Evolutionary conservation across 1,140 invertebrate genomes (phyloP).

Genomic region (Pogonus chalceus): DNA sequence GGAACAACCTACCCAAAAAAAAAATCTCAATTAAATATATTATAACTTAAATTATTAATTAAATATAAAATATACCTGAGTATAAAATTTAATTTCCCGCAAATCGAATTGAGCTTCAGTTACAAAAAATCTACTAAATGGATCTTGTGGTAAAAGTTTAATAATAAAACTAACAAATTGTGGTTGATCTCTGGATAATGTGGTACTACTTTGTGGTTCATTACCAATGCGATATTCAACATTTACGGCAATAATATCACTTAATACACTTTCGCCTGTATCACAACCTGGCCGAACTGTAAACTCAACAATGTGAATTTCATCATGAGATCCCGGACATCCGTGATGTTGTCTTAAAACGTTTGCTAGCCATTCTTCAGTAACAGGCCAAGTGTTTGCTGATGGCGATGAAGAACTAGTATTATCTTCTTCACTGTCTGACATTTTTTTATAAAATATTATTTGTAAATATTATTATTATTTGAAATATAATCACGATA

Average conservation of each 20-base stretch:
- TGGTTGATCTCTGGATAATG: too few species aligned
- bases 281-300: constrained; percentile 41
- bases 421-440: constrained; percentile 39
- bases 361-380: constrained; percentile 48
- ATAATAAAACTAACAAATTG: constrained; percentile 59
- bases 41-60: neutral
- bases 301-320: constrained; percentile 40
- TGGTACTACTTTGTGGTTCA: constrained; percentile 24
- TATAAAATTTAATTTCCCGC: constrained; percentile 74
- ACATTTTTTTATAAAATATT: constrained; percentile 36
- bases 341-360: constrained; percentile 45
- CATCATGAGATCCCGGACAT: constrained; percentile 25
- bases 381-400: constrained; percentile 41
- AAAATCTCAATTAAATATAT: constrained; percentile 3
- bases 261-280: constrained; percentile 47
- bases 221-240: constrained; percentile 38
- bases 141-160: constrained; percentile 64
- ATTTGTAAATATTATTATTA: too few species aligned
- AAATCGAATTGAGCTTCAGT: constrained; percentile 73
- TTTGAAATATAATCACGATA: too few species aligned
- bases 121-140: constrained; percentile 64
- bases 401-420: constrained; percentile 31
- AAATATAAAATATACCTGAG: constrained; percentile 45
- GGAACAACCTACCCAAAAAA: constrained; percentile 55
- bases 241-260: constrained; percentile 49